Evolutionary conservation across 2,113 vertebrate species (phyloP).

Genomic region (Prionailurus viverrinus): DNA sequence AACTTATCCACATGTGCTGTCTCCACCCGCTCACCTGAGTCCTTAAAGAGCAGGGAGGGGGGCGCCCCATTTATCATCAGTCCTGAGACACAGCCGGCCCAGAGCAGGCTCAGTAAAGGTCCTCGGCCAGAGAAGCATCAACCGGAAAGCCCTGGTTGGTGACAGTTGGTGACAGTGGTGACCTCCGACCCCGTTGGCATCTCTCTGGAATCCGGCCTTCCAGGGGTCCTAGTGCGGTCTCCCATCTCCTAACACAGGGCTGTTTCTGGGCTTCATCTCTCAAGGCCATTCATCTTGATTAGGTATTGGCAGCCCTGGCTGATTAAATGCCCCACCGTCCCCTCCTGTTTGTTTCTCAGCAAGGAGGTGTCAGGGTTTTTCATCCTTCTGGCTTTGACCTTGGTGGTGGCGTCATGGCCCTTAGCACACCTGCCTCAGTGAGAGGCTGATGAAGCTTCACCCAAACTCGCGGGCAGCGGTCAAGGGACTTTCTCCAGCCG

Average conservation of each 20-base stretch:
- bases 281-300: conserved; percentile 58
- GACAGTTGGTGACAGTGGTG: background rate
- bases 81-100: background rate
- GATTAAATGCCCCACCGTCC: conserved; percentile 59
- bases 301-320: conserved; percentile 60
- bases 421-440: background rate
- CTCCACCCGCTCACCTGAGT: background rate
- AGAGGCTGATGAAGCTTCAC: background rate
- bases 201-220: background rate
- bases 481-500: background rate
- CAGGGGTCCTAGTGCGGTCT: background rate
- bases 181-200: background rate
- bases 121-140: background rate
- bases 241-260: background rate
- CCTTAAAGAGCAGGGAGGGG: background rate
- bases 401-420: conserved; percentile 8
- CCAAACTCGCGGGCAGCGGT: background rate
- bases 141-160: background rate
- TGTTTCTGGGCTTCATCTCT: background rate
- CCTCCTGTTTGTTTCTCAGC: conserved; percentile 59
- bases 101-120: background rate
- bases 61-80: background rate
- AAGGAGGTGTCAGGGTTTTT: conserved; percentile 43
- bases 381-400: conserved; percentile 58
- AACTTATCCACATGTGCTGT: fast-evolving